A percentile compares a stretch with the other conserved stretches of the same genome.
These are phyloP conservation scores for Dryococelus australis DNA, from an alignment of 2,888 invertebrate species.

Conservation along the genomic window DNA sequence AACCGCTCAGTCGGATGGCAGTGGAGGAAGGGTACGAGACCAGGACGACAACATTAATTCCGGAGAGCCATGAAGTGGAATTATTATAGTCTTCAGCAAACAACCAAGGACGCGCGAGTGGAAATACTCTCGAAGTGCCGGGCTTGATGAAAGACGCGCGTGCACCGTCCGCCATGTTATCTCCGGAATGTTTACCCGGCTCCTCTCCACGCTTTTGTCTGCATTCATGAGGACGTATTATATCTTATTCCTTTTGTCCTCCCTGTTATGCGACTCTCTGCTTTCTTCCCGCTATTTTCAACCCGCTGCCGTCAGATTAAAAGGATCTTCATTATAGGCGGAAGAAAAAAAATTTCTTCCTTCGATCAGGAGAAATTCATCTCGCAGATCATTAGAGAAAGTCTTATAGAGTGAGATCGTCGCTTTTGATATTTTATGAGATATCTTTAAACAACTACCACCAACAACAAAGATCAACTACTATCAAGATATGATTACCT, in stretches of 20 bases:
- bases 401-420: no score
- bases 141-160: not conserved
- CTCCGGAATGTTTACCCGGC: not conserved
- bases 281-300: not conserved
- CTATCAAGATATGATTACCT: no score
- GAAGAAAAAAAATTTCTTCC: not conserved
- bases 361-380: no score
- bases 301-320: not conserved
- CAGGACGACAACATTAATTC: not conserved
- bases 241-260: not conserved
- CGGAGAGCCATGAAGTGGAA: not conserved
- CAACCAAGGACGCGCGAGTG: not conserved
- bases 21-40: no score
- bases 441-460: no score
- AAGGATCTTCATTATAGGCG: not conserved
- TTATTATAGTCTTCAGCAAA: not conserved
- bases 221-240: not conserved
- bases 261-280: not conserved
- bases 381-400: no score
- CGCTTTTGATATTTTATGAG: no score
- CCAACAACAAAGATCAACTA: no score
- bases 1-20: no score
- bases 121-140: not conserved
- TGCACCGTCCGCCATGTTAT: no score
- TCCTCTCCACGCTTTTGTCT: not conserved